Evolutionary conservation across 2,797 vertebrate species (phyloP).

Genomic region (Phoebastria nigripes): DNA sequence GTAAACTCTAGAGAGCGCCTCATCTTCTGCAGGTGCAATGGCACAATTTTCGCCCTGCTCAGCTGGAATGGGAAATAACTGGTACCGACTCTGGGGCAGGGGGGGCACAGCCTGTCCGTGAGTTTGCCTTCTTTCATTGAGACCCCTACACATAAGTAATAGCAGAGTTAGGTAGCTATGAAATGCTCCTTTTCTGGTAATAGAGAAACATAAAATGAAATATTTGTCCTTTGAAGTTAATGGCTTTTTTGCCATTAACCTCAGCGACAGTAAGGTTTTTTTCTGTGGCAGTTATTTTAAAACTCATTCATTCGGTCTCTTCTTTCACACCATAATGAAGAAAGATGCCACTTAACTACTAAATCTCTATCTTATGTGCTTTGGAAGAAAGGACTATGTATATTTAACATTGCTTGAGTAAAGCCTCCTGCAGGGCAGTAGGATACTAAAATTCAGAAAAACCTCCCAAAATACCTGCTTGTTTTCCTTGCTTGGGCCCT

Average conservation of each 20-base stretch:
- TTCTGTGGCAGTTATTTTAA: background rate
- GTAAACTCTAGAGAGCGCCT: no score
- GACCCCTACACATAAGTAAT: background rate
- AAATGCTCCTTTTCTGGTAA: background rate
- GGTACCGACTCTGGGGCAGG: background rate
- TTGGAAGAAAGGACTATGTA: background rate
- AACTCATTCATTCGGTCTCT: background rate
- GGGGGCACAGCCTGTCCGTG: no score
- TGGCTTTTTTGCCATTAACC: background rate
- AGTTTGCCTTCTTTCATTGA: background rate
- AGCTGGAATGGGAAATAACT: background rate
- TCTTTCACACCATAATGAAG: background rate
- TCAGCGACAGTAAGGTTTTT: background rate
- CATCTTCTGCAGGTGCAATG: background rate
- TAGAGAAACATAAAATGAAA: background rate
- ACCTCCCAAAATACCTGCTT: background rate
- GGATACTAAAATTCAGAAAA: background rate
- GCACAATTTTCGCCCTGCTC: background rate
- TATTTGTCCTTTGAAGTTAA: background rate
- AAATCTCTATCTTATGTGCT: background rate
- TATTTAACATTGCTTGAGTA: background rate
- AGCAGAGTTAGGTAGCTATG: background rate
- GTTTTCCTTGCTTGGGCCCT: background rate
- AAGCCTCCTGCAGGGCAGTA: background rate
- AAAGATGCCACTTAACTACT: background rate